These are phyloP conservation scores for Sander lucioperca DNA, from an alignment of 2,113 vertebrate species.

Conservation along the genomic window DNA sequence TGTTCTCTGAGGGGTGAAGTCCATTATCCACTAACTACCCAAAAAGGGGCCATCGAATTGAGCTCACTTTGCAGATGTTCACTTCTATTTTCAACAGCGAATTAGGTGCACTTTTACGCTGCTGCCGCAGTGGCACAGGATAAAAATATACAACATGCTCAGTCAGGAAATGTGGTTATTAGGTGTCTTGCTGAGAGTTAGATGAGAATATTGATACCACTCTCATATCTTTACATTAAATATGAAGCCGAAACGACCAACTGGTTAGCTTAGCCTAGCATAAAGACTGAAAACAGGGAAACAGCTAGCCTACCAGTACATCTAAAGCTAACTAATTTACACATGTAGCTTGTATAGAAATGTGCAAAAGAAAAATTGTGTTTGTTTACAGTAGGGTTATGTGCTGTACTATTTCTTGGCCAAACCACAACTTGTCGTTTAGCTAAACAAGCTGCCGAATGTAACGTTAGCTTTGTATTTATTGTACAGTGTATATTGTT, in stretches of 20 bases:
- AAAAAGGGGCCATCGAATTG: constrained; percentile 62
- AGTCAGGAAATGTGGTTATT: not conserved
- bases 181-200: no score
- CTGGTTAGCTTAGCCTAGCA: no score
- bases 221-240: no score
- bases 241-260: no score
- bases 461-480: not conserved
- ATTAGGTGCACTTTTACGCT: constrained; percentile 39
- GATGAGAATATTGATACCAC: no score
- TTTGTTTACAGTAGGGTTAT: not conserved
- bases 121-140: constrained; percentile 23
- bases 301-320: not conserved
- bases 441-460: not conserved
- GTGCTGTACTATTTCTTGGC: not conserved
- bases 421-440: not conserved
- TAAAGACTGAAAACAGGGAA: not conserved
- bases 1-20: constrained; percentile 63
- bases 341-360: no score
- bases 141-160: constrained; percentile 30
- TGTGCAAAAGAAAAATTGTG: not conserved
- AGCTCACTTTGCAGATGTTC: constrained; percentile 70
- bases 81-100: constrained; percentile 56
- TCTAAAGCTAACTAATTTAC: no score
- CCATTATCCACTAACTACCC: constrained; percentile 78
- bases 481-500: not conserved